Conservation (phyloP, 1,140 invertebrate genomes). For the Zaprionus camerounensis region DNA sequence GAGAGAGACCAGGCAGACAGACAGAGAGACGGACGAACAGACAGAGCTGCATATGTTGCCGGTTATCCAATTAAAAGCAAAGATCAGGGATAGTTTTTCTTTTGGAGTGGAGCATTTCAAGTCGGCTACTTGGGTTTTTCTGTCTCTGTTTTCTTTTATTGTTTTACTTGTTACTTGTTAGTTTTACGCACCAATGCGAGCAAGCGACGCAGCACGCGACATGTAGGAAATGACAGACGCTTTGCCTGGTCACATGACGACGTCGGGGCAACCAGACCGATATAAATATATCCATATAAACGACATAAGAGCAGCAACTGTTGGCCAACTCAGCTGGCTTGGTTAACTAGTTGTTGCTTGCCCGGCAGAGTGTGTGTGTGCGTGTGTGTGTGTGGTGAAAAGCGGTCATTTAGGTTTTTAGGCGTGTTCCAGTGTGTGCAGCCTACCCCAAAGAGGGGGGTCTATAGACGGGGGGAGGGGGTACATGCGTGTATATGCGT, state of each 20-base stretch:
- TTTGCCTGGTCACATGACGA: slow-evolving; percentile 54
- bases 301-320: slow-evolving; percentile 25
- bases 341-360: slow-evolving; percentile 57
- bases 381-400: slow-evolving; percentile 53
- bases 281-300: slow-evolving; percentile 12
- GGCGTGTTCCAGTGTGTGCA: slow-evolving; percentile 32
- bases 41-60: slow-evolving; percentile 40
- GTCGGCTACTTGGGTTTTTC: slow-evolving; percentile 37
- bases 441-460: background rate
- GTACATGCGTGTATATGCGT: slow-evolving; percentile 62
- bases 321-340: slow-evolving; percentile 70
- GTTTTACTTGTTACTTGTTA: slow-evolving; percentile 20
- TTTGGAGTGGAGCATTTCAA: slow-evolving; percentile 43
- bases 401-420: slow-evolving; percentile 73
- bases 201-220: slow-evolving; percentile 65
- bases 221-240: slow-evolving; percentile 72
- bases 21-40: background rate
- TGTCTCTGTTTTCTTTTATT: slow-evolving; percentile 22
- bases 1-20: background rate
- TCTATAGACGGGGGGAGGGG: slow-evolving; percentile 1
- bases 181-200: slow-evolving; percentile 30
- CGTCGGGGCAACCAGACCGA: slow-evolving; percentile 26
- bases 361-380: slow-evolving; percentile 25
- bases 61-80: slow-evolving; percentile 80
- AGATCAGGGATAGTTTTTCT: slow-evolving; percentile 74